These are phyloP conservation scores for Sander lucioperca DNA, from an alignment of 2,113 vertebrate genomes.

Conservation along the genomic window DNA sequence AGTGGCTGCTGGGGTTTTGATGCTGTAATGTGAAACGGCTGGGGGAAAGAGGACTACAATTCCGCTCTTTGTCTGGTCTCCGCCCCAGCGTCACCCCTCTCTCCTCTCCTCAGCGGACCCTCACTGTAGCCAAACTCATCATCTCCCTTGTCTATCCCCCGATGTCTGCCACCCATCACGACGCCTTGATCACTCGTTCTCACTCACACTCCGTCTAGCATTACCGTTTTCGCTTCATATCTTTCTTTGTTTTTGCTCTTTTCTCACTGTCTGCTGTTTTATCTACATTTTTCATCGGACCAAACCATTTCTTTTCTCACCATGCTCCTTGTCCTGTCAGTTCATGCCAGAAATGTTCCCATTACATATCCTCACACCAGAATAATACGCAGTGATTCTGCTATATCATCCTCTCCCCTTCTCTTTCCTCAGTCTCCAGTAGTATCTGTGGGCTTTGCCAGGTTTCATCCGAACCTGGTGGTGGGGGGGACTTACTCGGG, in stretches of 20 bases:
- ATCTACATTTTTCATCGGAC: slow-evolving; percentile 28
- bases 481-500: slow-evolving; percentile 97
- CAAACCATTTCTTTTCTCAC: not conserved
- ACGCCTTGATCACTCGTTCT: slow-evolving; percentile 50
- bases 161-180: slow-evolving; percentile 66
- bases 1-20: slow-evolving; percentile 81
- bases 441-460: slow-evolving; percentile 97
- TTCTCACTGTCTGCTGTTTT: slow-evolving; percentile 40
- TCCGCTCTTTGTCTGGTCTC: slow-evolving; percentile 78
- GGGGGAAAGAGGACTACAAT: slow-evolving; percentile 77
- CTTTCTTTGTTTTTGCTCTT: slow-evolving; percentile 29
- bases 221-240: slow-evolving; percentile 41
- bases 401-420: slow-evolving; percentile 2
- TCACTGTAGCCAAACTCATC: slow-evolving; percentile 67
- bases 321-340: not conserved
- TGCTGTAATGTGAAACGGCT: slow-evolving; percentile 85
- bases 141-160: slow-evolving; percentile 61
- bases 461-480: slow-evolving; percentile 96
- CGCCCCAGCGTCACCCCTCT: slow-evolving; percentile 63
- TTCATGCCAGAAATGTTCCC: not conserved
- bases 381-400: not conserved
- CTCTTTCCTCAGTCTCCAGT: slow-evolving; percentile 90
- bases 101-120: slow-evolving; percentile 65
- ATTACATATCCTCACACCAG: slow-evolving; percentile 3
- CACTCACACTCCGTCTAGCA: slow-evolving; percentile 36